A percentile compares a stretch with the other conserved stretches of the same genome.
phyloP scores from a whole-genome alignment of 2,797 vertebrate genomes.

The Parambassis ranga region DNA sequence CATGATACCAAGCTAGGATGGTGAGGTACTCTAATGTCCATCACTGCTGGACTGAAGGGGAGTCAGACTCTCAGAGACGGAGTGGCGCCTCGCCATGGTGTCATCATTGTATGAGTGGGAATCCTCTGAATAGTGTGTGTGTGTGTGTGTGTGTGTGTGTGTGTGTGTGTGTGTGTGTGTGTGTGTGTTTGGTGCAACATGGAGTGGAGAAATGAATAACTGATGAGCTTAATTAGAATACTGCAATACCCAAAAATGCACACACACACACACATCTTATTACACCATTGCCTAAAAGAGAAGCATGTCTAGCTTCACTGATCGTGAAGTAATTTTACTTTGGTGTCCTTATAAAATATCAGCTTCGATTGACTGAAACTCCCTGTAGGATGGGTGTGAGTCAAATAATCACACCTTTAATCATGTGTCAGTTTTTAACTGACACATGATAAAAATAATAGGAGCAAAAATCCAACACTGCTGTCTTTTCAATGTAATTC shows the following conservation, averaged over 20 bases:
- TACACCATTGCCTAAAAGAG: constrained; percentile 18
- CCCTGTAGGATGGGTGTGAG: too few species aligned
- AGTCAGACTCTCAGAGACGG: constrained; percentile 63
- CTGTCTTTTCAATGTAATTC: too few species aligned
- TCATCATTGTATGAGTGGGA: constrained; percentile 71
- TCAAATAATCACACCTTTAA: too few species aligned
- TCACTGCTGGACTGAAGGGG: constrained; percentile 41
- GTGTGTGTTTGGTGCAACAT: background rate
- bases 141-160: background rate
- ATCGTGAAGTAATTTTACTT: too few species aligned
- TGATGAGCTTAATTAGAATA: constrained; percentile 34
- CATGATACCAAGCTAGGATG: constrained; percentile 44
- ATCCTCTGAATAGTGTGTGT: constrained; percentile 55
- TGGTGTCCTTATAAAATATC: too few species aligned
- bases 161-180: constrained; percentile 23
- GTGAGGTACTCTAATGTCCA: constrained; percentile 59
- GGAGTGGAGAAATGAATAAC: constrained; percentile 42
- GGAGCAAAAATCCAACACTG: too few species aligned
- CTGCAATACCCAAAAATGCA: background rate
- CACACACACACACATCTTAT: constrained; percentile 15
- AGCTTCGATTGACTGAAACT: too few species aligned
- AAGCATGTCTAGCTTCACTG: background rate
- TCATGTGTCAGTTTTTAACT: too few species aligned
- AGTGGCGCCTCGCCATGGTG: constrained; percentile 69
- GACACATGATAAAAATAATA: too few species aligned